A percentile compares a stretch with the other conserved stretches of the same genome.
These are phyloP conservation scores for Anodontia alba DNA, from an alignment of 2,888 invertebrate genomes.

Conservation along the genomic window DNA sequence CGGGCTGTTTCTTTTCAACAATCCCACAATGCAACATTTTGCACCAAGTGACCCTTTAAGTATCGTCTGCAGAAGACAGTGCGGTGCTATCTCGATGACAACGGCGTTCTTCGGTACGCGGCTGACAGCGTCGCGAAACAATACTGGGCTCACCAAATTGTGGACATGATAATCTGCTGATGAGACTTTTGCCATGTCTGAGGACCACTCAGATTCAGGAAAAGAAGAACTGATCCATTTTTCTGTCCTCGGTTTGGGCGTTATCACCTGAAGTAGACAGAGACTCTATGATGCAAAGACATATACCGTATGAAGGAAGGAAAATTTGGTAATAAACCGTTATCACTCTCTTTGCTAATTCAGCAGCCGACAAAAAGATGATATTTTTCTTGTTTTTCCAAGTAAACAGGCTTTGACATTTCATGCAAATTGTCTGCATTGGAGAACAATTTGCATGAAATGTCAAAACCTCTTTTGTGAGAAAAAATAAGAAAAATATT, in stretches of 20 bases:
- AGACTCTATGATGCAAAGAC: no score
- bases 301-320: no score
- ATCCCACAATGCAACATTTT: conserved; percentile 91
- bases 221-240: conserved; percentile 97
- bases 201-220: conserved; percentile 93
- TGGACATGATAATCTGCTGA: conserved; percentile 98
- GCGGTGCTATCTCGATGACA: conserved; percentile 96
- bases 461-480: no score
- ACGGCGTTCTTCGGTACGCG: conserved; percentile 95
- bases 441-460: no score
- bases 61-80: conserved; percentile 96
- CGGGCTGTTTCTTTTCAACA: conserved; percentile 92
- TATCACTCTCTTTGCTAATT: no score
- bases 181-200: conserved; percentile 91
- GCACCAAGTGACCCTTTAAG: conserved; percentile 91
- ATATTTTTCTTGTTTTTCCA: no score
- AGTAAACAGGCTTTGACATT: no score
- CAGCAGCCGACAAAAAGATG: no score
- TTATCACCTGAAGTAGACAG: background rate
- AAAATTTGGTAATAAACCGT: no score
- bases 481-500: no score
- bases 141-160: conserved; percentile 96
- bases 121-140: conserved; percentile 92
- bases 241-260: conserved; percentile 88
- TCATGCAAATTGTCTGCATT: no score